A percentile compares a stretch with the other conserved stretches of the same genome.
These are phyloP conservation scores for Pentamera pediparva DNA, from an alignment of 53 echinoderm and acorn worm species.

Conservation along the genomic window DNA sequence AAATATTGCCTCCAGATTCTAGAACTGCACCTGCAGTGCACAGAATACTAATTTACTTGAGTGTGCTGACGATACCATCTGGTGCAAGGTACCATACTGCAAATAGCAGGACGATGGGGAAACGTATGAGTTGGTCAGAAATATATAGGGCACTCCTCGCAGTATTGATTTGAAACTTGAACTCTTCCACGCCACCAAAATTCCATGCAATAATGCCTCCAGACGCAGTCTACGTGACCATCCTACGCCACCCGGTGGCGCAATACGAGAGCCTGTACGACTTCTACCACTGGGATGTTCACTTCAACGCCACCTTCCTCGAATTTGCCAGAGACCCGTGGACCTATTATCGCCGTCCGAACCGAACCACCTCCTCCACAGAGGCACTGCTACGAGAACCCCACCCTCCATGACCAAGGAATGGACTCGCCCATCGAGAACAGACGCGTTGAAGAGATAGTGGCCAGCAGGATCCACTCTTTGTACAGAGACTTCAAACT, in stretches of 20 bases:
- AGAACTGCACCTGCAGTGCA: too few species aligned
- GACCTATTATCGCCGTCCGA: neutral
- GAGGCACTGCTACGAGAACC: slow-evolving; percentile 6
- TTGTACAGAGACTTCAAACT: slow-evolving; percentile 25
- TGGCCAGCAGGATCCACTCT: neutral
- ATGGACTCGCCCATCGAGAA: neutral
- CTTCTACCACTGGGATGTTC: neutral
- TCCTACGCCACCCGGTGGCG: slow-evolving; percentile 37
- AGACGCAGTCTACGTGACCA: slow-evolving; percentile 23
- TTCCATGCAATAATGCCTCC: slow-evolving; percentile 12
- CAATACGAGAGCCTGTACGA: slow-evolving; percentile 26
- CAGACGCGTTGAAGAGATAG: neutral
- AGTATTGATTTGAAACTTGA: too few species aligned
- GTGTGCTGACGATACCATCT: too few species aligned
- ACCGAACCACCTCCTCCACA: neutral
- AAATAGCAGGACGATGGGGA: too few species aligned
- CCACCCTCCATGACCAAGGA: slow-evolving; percentile 15
- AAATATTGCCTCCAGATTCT: too few species aligned
- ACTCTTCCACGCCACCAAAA: too few species aligned
- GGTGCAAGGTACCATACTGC: too few species aligned
- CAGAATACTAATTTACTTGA: too few species aligned
- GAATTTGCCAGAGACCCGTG: slow-evolving; percentile 15
- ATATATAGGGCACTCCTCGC: too few species aligned
- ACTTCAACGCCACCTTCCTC: neutral
- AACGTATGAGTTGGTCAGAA: too few species aligned